Percentiles rank a stretch among this genome's conserved stretches.
phyloP scores from a whole-genome alignment of 2,888 invertebrate genomes.

The Yponomeuta plumbellus region DNA sequence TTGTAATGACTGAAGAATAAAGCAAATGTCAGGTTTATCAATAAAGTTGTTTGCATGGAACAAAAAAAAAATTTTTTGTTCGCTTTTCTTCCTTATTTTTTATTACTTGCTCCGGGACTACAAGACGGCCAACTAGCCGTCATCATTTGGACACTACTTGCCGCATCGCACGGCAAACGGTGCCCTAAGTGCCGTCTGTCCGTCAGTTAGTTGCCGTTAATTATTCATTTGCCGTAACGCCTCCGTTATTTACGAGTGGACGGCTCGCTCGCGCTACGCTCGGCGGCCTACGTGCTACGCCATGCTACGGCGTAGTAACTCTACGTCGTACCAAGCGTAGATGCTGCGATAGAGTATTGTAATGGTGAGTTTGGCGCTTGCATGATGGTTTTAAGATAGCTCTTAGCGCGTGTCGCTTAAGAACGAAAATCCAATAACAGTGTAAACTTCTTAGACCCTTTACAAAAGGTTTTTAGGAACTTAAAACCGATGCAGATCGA shows the following conservation, averaged over 20 bases:
- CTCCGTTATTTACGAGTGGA: constrained; percentile 33
- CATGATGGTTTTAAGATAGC: neutral
- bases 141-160: no score
- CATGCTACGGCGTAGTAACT: constrained; percentile 12
- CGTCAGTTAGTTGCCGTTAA: constrained; percentile 51
- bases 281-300: constrained; percentile 17
- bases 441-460: no score
- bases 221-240: constrained; percentile 57
- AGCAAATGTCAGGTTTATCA: no score
- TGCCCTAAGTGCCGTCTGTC: constrained; percentile 22
- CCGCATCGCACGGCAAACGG: neutral
- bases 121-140: no score
- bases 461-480: no score
- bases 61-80: no score
- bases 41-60: no score
- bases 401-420: neutral
- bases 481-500: no score
- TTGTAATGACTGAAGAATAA: no score
- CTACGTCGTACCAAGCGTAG: neutral
- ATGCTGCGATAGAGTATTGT: neutral
- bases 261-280: constrained; percentile 13
- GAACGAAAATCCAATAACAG: no score
- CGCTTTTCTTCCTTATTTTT: no score
- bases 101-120: no score
- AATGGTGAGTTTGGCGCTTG: neutral